phyloP scores from a whole-genome alignment of 2,797 vertebrate genomes.

The Anas capensis region DNA sequence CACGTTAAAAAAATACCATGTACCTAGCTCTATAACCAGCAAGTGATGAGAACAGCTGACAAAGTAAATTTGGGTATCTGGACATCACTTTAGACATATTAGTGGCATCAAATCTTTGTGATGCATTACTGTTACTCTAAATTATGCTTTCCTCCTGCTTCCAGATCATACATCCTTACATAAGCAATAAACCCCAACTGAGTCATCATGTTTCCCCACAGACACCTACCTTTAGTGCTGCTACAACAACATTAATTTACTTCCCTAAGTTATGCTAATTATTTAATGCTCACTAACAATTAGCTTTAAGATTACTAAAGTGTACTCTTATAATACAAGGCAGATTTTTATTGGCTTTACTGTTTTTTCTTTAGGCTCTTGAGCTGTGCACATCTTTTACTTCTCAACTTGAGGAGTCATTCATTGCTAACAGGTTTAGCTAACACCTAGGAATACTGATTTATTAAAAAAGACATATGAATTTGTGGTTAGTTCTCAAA shows the following conservation, averaged over 20 bases:
- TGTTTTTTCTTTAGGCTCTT: conserved; percentile 21
- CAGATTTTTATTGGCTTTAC: conserved; percentile 25
- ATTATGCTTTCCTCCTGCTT: background rate
- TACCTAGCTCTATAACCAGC: background rate
- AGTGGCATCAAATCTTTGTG: background rate
- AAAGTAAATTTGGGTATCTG: background rate
- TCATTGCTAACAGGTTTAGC: background rate
- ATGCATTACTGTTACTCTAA: background rate
- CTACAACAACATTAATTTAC: background rate
- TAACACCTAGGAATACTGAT: background rate
- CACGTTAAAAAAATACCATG: background rate
- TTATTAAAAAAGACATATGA: background rate
- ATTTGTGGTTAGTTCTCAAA: background rate
- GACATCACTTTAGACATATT: background rate
- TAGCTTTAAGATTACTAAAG: background rate
- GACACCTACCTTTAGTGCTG: background rate
- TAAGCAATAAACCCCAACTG: background rate
- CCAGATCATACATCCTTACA: background rate
- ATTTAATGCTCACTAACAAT: conserved; percentile 19
- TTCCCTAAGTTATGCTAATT: background rate
- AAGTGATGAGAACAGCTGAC: background rate
- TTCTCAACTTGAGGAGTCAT: background rate
- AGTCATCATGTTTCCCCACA: conserved; percentile 7
- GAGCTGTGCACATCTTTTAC: background rate
- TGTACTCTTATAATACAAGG: background rate